Conservation (phyloP, 2,888 invertebrate genomes). For the Sinotaia quadrata region DNA sequence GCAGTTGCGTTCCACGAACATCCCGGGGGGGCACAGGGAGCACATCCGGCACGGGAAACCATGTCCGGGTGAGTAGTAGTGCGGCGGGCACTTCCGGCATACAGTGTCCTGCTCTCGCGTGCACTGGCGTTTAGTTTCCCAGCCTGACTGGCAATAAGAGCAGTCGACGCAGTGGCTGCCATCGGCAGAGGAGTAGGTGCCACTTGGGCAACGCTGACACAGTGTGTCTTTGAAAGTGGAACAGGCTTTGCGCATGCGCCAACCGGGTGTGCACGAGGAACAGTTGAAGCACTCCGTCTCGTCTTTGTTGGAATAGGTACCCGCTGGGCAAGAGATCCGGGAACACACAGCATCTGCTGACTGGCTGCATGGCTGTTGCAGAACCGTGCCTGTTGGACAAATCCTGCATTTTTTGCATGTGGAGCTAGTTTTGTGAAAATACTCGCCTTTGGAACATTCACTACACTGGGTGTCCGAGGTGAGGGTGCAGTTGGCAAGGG, state of each 20-base stretch:
- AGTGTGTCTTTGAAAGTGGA: neutral
- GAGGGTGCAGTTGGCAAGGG: slow-evolving; percentile 40
- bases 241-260: neutral
- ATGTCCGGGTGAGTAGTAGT: slow-evolving; percentile 13
- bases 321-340: slow-evolving; percentile 8
- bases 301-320: slow-evolving; percentile 10
- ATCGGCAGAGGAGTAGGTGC: neutral
- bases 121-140: slow-evolving; percentile 5
- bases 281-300: neutral
- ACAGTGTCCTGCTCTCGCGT: slow-evolving; percentile 9
- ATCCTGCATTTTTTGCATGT: slow-evolving; percentile 31
- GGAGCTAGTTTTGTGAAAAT: slow-evolving; percentile 13
- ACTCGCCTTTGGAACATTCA: slow-evolving; percentile 39
- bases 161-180: neutral
- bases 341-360: slow-evolving; percentile 18
- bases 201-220: slow-evolving; percentile 9
- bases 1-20: neutral
- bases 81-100: neutral
- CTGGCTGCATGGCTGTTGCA: slow-evolving; percentile 1
- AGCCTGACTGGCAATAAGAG: slow-evolving; percentile 19
- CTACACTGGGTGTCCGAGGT: slow-evolving; percentile 43
- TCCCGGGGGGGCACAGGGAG: slow-evolving; percentile 18
- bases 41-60: slow-evolving; percentile 23
- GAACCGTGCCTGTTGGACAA: slow-evolving; percentile 9
- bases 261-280: slow-evolving; percentile 11